phyloP scores from a whole-genome alignment of 2,888 invertebrate species.

The Drosophila anceps region DNA sequence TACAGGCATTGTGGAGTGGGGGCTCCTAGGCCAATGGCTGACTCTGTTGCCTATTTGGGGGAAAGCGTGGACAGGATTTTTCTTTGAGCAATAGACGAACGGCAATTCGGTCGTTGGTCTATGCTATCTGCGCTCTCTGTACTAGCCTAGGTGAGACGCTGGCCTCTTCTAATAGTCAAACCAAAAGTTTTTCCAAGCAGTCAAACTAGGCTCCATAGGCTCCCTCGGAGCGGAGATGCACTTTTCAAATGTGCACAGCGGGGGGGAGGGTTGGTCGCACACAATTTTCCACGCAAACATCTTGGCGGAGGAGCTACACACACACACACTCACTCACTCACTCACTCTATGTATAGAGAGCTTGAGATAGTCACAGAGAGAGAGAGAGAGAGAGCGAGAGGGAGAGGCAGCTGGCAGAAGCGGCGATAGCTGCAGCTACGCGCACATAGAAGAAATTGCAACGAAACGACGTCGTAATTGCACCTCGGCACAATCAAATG shows the following conservation, averaged over 20 bases:
- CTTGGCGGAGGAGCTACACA: slow-evolving; percentile 66
- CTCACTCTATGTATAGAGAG: slow-evolving; percentile 4
- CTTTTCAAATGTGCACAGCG: slow-evolving; percentile 77
- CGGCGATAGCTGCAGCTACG: slow-evolving; percentile 61
- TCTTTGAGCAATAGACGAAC: slow-evolving; percentile 67
- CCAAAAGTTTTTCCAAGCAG: slow-evolving; percentile 78
- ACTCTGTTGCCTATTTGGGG: slow-evolving; percentile 51
- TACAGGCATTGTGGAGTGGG: slow-evolving; percentile 9
- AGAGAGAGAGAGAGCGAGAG: slow-evolving; percentile 22
- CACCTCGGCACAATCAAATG: slow-evolving; percentile 31
- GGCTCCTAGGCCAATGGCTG: slow-evolving; percentile 25
- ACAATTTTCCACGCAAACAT: slow-evolving; percentile 72
- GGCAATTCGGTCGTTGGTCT: slow-evolving; percentile 56
- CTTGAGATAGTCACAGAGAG: slow-evolving; percentile 46
- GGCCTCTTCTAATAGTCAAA: slow-evolving; percentile 67
- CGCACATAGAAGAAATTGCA: slow-evolving; percentile 80
- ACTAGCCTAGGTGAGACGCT: slow-evolving; percentile 30
- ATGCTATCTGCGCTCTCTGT: slow-evolving; percentile 61
- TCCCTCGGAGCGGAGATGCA: slow-evolving; percentile 64
- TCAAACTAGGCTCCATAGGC: slow-evolving; percentile 71
- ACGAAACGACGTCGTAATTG: slow-evolving; percentile 58
- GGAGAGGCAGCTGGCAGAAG: slow-evolving; percentile 30
- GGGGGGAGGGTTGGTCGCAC: slow-evolving; percentile 36
- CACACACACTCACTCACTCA: slow-evolving; percentile 5
- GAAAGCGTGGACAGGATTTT: slow-evolving; percentile 78